phyloP scores from a whole-genome alignment of 1,140 invertebrate genomes.

The Vanessa atalanta region DNA sequence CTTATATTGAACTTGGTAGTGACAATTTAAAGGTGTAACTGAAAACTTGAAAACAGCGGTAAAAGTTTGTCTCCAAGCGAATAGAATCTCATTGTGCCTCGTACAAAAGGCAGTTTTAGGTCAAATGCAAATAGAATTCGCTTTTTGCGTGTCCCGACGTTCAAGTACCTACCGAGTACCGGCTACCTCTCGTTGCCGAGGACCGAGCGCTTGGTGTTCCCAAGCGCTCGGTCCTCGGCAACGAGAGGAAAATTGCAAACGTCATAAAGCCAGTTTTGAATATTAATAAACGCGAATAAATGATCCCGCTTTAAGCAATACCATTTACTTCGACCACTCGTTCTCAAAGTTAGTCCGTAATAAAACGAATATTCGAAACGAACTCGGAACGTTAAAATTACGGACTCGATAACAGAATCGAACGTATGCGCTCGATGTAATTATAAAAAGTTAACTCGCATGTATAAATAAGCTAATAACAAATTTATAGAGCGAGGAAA shows the following conservation, averaged over 20 bases:
- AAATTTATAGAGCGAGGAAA: slow-evolving; percentile 54
- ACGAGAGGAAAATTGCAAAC: slow-evolving; percentile 73
- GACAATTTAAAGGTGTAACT: background rate
- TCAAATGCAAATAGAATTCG: slow-evolving; percentile 74
- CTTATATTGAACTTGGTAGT: background rate
- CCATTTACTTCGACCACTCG: slow-evolving; percentile 50
- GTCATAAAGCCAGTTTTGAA: slow-evolving; percentile 72
- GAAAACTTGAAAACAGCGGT: slow-evolving; percentile 9
- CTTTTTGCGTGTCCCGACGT: slow-evolving; percentile 67
- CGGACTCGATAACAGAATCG: slow-evolving; percentile 1
- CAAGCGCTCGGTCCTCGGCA: too few species aligned
- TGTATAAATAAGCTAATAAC: slow-evolving; percentile 46
- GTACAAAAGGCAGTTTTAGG: slow-evolving; percentile 64
- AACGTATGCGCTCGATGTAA: slow-evolving; percentile 11
- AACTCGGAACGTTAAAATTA: background rate
- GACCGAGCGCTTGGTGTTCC: slow-evolving; percentile 38
- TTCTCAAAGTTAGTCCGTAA: slow-evolving; percentile 49
- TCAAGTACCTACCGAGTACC: slow-evolving; percentile 38
- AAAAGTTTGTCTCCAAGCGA: slow-evolving; percentile 20
- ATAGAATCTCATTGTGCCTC: slow-evolving; percentile 36
- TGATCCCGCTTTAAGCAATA: slow-evolving; percentile 52
- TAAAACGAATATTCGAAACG: background rate
- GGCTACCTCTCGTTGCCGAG: slow-evolving; percentile 54
- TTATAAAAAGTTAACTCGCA: slow-evolving; percentile 21
- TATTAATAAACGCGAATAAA: slow-evolving; percentile 72